Evolutionary conservation across 1,140 invertebrate species (phyloP), one percentile per base, ranked within the genome.

Genomic region (Ceratoteleas bidentatus): DNA sequence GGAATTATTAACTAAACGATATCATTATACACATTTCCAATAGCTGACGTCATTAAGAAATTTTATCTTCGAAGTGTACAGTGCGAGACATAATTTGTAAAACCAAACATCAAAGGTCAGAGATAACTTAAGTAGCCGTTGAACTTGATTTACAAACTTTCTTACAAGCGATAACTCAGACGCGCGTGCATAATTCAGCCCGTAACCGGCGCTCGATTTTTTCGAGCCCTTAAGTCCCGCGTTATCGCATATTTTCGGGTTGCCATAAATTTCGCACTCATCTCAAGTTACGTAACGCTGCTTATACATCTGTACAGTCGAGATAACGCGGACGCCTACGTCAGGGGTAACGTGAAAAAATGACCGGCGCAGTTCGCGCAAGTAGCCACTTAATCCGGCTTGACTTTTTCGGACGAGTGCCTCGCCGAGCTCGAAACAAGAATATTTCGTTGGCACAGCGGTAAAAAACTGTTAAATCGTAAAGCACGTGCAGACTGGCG

Each of bases 251-350:
- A 62, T 66, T 68, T 76, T 76, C 40, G 49, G 43, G 13, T 47
- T 49, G 32, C 47, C 38, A 62, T 76, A 61, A 68, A 76, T 76
- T 76, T 13, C 45, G 32, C 36, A 66, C 54, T 75, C 73, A 68
- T 76, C 54, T 76, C 56, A 76, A 61, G 73, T 68, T 76, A 76
- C 64, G 70, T 74, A 60, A 66, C 62, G 47, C 32, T 54, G 56
- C 62, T 76, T 76, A 36, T 76, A 76, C 73, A 68, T 76, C 65
- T 62, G 56, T 66, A 75, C 47, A 60, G 40, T 13, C 43, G 15
- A 77, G 64, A 69, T 77, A 77, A 62, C 40, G 33, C 34, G 9
- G 62, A 56, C 68, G 64, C 73, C 57, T 68, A 61, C 32, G 73
- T 68, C 64, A 76, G 49, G 36, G n/a, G n/a, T n/a, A n/a, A n/a